Conservation (phyloP, 2,888 invertebrate species). For the Monochamus alternatus region DNA sequence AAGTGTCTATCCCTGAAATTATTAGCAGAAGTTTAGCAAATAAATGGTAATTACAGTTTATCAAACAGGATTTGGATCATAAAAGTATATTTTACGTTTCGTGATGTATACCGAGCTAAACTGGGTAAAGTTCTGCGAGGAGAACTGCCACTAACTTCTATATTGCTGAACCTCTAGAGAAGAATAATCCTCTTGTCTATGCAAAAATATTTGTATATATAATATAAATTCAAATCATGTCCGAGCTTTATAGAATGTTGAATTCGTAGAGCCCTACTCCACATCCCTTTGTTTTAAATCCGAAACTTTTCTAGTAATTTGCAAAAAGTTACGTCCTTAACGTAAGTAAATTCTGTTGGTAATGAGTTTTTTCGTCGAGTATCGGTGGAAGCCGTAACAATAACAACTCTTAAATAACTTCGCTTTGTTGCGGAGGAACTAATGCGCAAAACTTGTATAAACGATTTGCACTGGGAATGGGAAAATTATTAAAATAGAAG, state of each 20-base stretch:
- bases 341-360: not conserved
- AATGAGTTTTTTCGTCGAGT: slow-evolving; percentile 2
- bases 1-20: not conserved
- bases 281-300: slow-evolving; percentile 1
- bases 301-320: not conserved
- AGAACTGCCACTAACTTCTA: not conserved
- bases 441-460: not conserved
- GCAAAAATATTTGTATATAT: not conserved
- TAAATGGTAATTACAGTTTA: not conserved
- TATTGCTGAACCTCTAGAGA: not conserved
- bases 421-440: not conserved
- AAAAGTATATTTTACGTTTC: not conserved
- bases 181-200: slow-evolving; percentile 1
- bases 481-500: not conserved
- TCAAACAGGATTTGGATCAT: not conserved
- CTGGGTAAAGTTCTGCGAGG: not conserved
- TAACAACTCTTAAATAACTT: slow-evolving; percentile 5
- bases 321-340: not conserved
- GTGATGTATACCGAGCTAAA: not conserved
- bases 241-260: slow-evolving; percentile 1
- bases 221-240: not conserved
- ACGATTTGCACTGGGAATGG: not conserved
- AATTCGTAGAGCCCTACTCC: not conserved
- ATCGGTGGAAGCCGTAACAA: not conserved
- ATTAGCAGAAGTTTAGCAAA: not conserved